Base-by-base conservation (phyloP, 2,113 vertebrate species). In the Sitta europaea region DNA sequence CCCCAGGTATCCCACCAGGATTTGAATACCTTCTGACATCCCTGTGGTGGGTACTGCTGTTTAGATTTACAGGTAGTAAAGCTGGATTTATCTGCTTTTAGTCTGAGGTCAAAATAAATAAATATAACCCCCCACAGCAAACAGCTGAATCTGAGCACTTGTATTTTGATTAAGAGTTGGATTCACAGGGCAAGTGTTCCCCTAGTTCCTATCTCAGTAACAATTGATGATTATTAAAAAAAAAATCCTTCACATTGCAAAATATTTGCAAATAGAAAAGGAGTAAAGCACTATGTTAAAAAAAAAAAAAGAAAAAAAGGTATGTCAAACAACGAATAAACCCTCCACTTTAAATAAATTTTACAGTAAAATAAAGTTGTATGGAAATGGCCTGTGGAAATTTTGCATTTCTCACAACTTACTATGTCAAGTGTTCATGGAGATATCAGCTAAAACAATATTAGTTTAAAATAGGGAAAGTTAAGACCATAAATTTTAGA, bases 331-430 rank as follows among this genome's bases (percentile, higher is more conserved):
- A 35, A 70, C 33, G 47, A 38, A 43, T 45, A 43, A 54, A 5
- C 3, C 7, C 0, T 2, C 0, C 2, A 31, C 10, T 58, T 58
- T 10, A 79, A 71, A 62, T 38, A 1, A 68, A 54, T 36, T 76
- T 76, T 67, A 4, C 24, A 63, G 31, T n/a, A 51, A 72, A 84
- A 50, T 24, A 63, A 72, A 25, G 2, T 20, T 80, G 1, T 50
- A 4, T 27, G n/a, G 15, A 66, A 73, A 73, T 1, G 33, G 8
- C 12, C n/a, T n/a, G n/a, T n/a, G n/a, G n/a, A n/a, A n/a, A 22
- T 43, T 14, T 66, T 58, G 14, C 23, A 14, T 86, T 62, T 62
- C 18, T 62, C 20, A 12, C 7, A 55, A 58, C 1, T 38, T 63
- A 63, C 22, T 70, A 4, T 35, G 43, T 43, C 33, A 55, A 48